A percentile compares a stretch with the other conserved stretches of the same genome.
These are phyloP conservation scores for Anguilla obscura DNA, from an alignment of 2,797 vertebrate genomes.

Conservation along the genomic window DNA sequence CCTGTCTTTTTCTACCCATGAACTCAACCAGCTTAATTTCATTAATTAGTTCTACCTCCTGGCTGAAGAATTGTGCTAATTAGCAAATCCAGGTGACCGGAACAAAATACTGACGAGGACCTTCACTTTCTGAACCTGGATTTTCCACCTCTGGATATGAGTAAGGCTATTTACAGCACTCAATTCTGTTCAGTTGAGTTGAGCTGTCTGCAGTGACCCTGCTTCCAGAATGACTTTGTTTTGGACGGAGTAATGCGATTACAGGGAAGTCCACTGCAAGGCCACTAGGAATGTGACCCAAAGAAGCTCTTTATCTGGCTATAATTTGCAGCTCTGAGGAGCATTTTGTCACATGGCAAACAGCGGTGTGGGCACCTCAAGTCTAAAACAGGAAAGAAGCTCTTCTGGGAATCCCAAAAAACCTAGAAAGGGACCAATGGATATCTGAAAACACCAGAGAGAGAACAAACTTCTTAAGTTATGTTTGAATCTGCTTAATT, in stretches of 20 bases:
- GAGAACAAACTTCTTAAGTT: not conserved
- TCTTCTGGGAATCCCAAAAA: not conserved
- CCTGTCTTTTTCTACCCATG: no score
- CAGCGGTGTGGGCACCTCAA: not conserved
- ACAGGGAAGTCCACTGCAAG: not conserved
- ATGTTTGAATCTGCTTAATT: not conserved
- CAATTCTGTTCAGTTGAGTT: not conserved
- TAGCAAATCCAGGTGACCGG: no score
- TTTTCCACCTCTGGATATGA: not conserved
- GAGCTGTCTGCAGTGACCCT: not conserved
- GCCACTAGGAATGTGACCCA: not conserved
- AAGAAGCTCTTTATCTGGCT: conserved; percentile 13
- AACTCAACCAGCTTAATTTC: no score
- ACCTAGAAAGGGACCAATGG: no score
- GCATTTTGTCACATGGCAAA: conserved; percentile 17
- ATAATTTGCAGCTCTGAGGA: not conserved
- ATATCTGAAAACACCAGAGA: not conserved
- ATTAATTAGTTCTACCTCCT: no score
- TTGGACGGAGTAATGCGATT: not conserved
- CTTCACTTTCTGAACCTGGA: no score
- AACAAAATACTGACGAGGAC: no score
- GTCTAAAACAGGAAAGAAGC: not conserved
- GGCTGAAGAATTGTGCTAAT: no score
- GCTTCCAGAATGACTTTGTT: not conserved
- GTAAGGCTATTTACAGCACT: not conserved